Evolutionary conservation across 1,140 invertebrate genomes (phyloP).

Genomic region (Calycopis cecrops): DNA sequence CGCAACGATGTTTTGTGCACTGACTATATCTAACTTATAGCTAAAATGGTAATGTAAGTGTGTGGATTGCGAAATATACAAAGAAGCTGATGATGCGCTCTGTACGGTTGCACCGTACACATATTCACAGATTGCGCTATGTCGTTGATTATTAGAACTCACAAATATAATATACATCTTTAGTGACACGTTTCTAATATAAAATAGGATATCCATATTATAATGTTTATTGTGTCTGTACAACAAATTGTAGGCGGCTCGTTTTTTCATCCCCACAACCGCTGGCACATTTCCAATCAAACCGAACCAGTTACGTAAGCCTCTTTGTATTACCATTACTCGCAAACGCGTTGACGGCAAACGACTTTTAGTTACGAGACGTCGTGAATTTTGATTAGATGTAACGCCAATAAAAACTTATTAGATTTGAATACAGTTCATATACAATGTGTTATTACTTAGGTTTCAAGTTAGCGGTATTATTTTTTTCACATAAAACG

Average conservation of each 20-base stretch:
- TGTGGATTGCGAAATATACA: too few species aligned
- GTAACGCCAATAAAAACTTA: neutral
- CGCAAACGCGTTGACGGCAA: neutral
- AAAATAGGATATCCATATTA: neutral
- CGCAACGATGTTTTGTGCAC: too few species aligned
- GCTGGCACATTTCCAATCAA: slow-evolving; percentile 9
- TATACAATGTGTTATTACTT: neutral
- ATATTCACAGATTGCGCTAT: too few species aligned
- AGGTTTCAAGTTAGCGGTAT: neutral
- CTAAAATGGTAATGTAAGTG: too few species aligned
- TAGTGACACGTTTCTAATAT: neutral
- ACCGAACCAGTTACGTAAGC: neutral
- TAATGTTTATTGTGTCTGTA: neutral
- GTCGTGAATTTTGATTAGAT: neutral
- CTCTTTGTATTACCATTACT: slow-evolving; percentile 7
- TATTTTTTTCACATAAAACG: neutral
- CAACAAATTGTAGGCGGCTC: neutral
- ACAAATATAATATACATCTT: neutral
- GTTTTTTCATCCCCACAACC: neutral
- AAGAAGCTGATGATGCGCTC: too few species aligned
- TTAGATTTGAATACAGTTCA: neutral
- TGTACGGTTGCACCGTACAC: too few species aligned
- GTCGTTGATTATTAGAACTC: too few species aligned
- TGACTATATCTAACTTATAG: too few species aligned
- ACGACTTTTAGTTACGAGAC: slow-evolving; percentile 5